Evolutionary conservation across 2,888 invertebrate genomes (phyloP), one percentile per base, ranked within the genome.

Genomic region (Branchipolynoe longqiensis): DNA sequence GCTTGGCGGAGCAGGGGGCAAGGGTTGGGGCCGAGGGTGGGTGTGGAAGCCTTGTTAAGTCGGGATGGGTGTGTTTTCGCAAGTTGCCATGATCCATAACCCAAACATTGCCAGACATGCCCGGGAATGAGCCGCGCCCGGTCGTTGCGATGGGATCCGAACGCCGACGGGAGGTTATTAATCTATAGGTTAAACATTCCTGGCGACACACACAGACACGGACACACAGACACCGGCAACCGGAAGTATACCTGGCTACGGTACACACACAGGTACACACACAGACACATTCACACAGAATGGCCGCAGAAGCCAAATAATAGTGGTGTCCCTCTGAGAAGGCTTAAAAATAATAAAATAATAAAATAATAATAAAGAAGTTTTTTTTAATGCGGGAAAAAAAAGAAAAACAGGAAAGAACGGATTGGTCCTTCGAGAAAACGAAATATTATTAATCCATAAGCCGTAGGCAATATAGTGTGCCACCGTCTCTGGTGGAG

Each of bases 161-260:
- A 78, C 78, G 8, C 28, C 78, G 41, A 33, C 41, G 78, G 28
- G n/a, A 41, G 33, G 78, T 78, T 78, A 78, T 78, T 78, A 78
- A 78, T 78, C 78, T 78, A 78, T 78, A 78, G 78, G 78, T 78
- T 25, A 78, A 78, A 78, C 78, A 78, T 78, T 25, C 78, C 31
- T 28, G 48, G 41, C 78, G 22, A 41, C 78, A 48, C n/a, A n/a
- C n/a, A n/a, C n/a, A n/a, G n/a, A n/a, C n/a, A n/a, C n/a, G n/a
- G n/a, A n/a, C n/a, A n/a, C n/a, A n/a, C 48, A 41, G 48, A 1
- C 54, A 12, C 48, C 28, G 28, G 25, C 33, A n/a, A 25, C 62
- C 33, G 78, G 78, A 78, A 78, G 78, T 78, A 78, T 78, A 78
- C 78, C 48, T 48, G 33, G n/a, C n/a, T n/a, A n/a, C n/a, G n/a